Evolutionary conservation across 2,888 invertebrate genomes (phyloP), one percentile per base, ranked within the genome.

Genomic region (Hyppa rectilinea): DNA sequence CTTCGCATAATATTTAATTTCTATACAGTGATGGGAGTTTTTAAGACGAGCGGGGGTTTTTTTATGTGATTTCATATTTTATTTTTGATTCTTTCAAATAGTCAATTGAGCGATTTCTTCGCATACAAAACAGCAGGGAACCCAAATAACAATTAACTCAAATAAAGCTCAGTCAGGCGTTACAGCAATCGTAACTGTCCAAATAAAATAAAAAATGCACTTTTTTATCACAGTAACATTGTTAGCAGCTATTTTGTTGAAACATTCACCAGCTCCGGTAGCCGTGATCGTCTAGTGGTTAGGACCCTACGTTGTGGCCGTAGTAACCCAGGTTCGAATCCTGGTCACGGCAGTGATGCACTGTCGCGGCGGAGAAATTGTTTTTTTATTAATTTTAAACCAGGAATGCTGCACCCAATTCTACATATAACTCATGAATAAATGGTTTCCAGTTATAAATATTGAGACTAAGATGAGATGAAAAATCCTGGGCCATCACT

Each of bases 291-390:
- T 83, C 85, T 85, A 84, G 86, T 97, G 97, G 97, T 97, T 97
- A 97, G 97, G 97, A 97, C 97, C 96, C 97, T 97, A 97, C 97
- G 97, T 97, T 97, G 97, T 97, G 97, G 97, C 97, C 97, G 97
- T 97, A 96, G 97, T 96, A 97, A 97, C 97, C 97, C 97, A 97
- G 97, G 97, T 97, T 97, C 97, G 97, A 97, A 97, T 97, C 97
- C 97, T 92, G 92, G 93, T 93, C 93, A 93, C 91, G 91, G 91
- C 90, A 91, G 89, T 59, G 59, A 31, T 31, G 17, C 29, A 45
- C 59, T 59, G 56, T 63, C 55, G 29, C 56, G 55, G 62, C 20
- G 60, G 60, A 61, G 60, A 1, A 0, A 1, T 29, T 14, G 1
- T 29, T 43, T 59, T 59, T 29, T n/a, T n/a, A n/a, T 50, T 50